Evolutionary conservation across 2,888 invertebrate species (phyloP), one percentile per base, ranked within the genome.

Genomic region (Elmis aenea): DNA sequence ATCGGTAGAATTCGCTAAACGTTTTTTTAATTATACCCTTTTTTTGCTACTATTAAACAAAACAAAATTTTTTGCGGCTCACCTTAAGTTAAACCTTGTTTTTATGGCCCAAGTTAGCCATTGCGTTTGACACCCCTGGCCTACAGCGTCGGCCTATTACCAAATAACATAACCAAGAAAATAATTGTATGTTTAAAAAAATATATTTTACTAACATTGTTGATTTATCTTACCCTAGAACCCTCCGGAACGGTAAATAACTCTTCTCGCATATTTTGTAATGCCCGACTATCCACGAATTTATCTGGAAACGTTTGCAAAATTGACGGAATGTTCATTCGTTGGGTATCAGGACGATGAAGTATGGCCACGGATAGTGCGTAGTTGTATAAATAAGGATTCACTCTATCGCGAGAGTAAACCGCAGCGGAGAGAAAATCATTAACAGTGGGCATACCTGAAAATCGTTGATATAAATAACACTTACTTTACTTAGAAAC

Each of bases 381-480:
- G 61, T 89, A 90, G 63, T 87, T 83, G 68, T 85, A 91, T 46
- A 91, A 65, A 48, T 83, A 80, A 0, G 89, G 81, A 65, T 91
- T 91, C 5, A 89, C 67, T 21, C 83, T 77, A 50, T 83, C 83
- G 38, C 86, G 76, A 26, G 81, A 74, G 55, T 73, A 88, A 5
- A 79, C 80, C 26, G 83, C 76, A n/a, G 81, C 74, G 0, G 86
- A 79, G 52, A 79, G 67, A 36, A 89, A 73, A 46, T 88, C 86
- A 0, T 84, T 82, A 6, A 81, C 62, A 26, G 75, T 75, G 20
- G 80, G 73, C 76, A 86, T 78, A 11, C 76, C 85, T 83, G 60
- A n/a, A 27, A 30, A 23, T 26, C 27, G 10, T 11, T 20, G 24
- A n/a, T n/a, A n/a, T n/a, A n/a, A n/a, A n/a, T n/a, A n/a, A n/a